Evolutionary conservation across 2,113 vertebrate species (phyloP), one percentile per base, ranked within the genome.

Genomic region (Acrocephalus arundinaceus): DNA sequence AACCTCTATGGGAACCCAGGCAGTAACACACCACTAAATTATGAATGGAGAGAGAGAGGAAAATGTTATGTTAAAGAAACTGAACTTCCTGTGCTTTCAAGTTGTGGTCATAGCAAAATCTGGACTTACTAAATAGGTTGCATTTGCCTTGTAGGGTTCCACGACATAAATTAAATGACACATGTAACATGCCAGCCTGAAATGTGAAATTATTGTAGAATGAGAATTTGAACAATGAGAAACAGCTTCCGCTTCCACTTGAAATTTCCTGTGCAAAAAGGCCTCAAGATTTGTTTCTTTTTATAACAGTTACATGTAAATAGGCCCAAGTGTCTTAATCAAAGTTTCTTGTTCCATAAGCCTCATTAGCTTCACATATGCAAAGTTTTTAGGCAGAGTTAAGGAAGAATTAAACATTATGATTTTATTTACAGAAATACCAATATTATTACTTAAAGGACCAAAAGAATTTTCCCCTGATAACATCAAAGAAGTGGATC

Each of bases 121-220:
- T 98, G 97, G 94, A 97, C 96, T 97, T 97, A 97, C 95, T 97
- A 96, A 98, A 95, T 97, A 95, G 83, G 87, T 94, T 97, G 72
- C 76, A 66, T 85, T 96, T 77, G 39, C 85, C 88, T 96, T 90
- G 76, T 94, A 95, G 85, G 84, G 92, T 96, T 93, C 93, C 74
- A 94, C 2, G 28, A 97, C 95, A 98, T 98, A 97, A 97, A 98
- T 97, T 97, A 97, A 97, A 95, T n/a, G 61, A 93, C 96, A 97
- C 77, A 97, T 97, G 97, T 97, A 97, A 95, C 61, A 89, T 96
- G 96, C 79, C 88, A 92, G 82, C 95, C 91, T 94, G 94, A 98
- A 97, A 97, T 91, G 84, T 91, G 76, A 84, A 91, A 97, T 92
- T 92, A 93, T 75, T 96, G 94, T 96, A 94, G 87, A 96, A 96